phyloP scores from a whole-genome alignment of 2,797 vertebrate species.

The Sternotherus odoratus region DNA sequence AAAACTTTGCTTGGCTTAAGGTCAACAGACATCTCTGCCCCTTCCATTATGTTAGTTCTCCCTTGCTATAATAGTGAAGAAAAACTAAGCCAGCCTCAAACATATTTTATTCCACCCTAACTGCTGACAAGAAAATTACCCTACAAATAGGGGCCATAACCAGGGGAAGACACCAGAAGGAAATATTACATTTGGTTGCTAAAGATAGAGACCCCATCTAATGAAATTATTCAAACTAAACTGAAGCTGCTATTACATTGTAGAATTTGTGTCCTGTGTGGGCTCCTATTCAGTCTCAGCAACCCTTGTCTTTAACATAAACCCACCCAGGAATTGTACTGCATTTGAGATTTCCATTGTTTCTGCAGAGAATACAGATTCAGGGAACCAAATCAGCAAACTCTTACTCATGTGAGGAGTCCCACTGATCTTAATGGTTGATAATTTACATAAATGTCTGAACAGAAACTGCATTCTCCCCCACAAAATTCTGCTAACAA shows the following conservation, averaged over 20 bases:
- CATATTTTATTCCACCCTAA: constrained; percentile 22
- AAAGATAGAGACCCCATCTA: background rate
- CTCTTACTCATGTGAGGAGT: background rate
- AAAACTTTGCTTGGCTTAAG: constrained; percentile 37
- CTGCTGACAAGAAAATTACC: constrained; percentile 37
- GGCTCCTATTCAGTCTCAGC: background rate
- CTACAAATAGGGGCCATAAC: background rate
- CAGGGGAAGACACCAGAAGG: background rate
- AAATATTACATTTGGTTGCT: background rate
- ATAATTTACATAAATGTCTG: constrained; percentile 29
- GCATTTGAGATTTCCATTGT: constrained; percentile 17
- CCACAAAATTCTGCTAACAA: constrained; percentile 22
- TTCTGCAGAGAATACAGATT: constrained; percentile 2
- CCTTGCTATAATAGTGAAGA: background rate
- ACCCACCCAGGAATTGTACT: background rate
- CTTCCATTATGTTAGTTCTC: background rate
- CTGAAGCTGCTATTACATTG: constrained; percentile 8
- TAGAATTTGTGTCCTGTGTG: background rate
- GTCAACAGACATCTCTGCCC: constrained; percentile 21
- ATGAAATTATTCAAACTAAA: constrained; percentile 16
- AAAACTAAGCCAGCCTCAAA: background rate
- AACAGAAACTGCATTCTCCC: constrained; percentile 6
- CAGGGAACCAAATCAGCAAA: constrained; percentile 4
- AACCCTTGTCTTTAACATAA: background rate
- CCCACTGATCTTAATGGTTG: background rate